Evolutionary conservation across 2,113 vertebrate genomes (phyloP).

Genomic region (Pseudonaja textilis): DNA sequence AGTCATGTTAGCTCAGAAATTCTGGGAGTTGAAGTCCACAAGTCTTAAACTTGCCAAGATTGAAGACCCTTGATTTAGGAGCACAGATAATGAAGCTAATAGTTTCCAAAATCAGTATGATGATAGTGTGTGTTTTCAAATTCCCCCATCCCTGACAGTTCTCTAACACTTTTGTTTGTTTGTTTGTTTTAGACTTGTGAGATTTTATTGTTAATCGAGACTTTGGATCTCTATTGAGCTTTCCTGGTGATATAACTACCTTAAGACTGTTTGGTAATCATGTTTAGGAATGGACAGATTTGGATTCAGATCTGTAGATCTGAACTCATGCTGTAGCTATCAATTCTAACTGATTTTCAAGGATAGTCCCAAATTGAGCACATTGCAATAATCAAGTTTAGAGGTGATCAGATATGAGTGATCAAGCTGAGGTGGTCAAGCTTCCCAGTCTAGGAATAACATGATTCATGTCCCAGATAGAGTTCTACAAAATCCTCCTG

Average conservation of each 20-base stretch:
- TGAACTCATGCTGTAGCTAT: background rate
- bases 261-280: background rate
- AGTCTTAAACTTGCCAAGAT: too few species aligned
- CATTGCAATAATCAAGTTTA: background rate
- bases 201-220: too few species aligned
- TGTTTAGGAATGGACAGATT: background rate
- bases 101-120: background rate
- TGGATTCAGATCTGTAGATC: background rate
- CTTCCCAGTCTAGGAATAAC: background rate
- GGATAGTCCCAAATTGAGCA: background rate
- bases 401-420: background rate
- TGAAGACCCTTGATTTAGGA: background rate
- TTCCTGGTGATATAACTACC: background rate
- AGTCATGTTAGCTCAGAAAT: too few species aligned
- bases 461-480: background rate
- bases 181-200: background rate
- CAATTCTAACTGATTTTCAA: background rate
- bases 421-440: background rate
- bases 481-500: background rate
- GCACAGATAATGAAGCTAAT: background rate
- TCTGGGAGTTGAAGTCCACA: too few species aligned
- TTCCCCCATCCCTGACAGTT: background rate
- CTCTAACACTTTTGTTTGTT: background rate
- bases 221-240: background rate
- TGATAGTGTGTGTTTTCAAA: background rate